Conservation (phyloP, 2,888 invertebrate genomes). For the Heterodera filipjevi region DNA sequence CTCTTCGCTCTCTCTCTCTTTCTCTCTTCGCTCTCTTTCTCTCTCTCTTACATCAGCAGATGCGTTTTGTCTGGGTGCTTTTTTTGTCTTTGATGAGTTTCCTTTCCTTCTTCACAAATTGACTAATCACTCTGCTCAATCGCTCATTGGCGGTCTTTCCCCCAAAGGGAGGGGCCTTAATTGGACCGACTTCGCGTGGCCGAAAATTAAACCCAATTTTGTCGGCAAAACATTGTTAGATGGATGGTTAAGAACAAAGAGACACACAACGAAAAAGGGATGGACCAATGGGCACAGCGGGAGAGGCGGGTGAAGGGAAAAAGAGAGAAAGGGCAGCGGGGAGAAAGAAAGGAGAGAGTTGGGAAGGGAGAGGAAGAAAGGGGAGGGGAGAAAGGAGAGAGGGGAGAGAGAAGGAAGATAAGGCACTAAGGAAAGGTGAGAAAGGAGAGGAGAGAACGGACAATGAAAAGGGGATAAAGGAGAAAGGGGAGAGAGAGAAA, state of each 20-base stretch:
- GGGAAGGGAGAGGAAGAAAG: too few species aligned
- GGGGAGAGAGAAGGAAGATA: too few species aligned
- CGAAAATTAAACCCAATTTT: constrained; percentile 15
- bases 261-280: neutral
- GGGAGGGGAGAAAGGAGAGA: too few species aligned
- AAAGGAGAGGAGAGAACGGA: too few species aligned
- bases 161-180: constrained; percentile 11
- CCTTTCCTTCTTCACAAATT: constrained; percentile 13
- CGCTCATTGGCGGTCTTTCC: constrained; percentile 6
- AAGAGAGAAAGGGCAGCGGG: too few species aligned
- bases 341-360: too few species aligned
- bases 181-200: constrained; percentile 11
- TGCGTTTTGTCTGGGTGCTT: neutral
- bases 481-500: too few species aligned
- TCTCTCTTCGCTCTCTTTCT: neutral
- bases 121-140: constrained; percentile 10
- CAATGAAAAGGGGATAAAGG: too few species aligned
- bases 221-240: constrained; percentile 14
- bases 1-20: neutral
- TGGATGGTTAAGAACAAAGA: constrained; percentile 3
- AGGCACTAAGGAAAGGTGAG: neutral
- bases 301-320: neutral
- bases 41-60: neutral
- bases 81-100: neutral
- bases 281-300: constrained; percentile 16